These are phyloP conservation scores for Spheniscus mendiculus DNA, from an alignment of 2,113 vertebrate genomes.

Conservation along the genomic window DNA sequence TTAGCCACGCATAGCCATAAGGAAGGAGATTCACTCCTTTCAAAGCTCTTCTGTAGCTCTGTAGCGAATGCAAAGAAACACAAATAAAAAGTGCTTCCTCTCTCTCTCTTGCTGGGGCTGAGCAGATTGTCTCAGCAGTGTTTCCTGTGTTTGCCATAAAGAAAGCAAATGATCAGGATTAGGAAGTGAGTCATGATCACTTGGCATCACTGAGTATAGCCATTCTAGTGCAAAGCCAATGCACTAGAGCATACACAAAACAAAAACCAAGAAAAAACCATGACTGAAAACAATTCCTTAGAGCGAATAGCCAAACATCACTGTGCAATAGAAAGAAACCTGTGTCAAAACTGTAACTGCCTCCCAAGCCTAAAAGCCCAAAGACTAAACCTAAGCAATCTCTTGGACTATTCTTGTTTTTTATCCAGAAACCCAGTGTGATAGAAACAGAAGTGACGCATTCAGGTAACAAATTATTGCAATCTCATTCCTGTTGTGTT, in stretches of 20 bases:
- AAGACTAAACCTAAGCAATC: neutral
- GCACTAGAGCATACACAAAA: neutral
- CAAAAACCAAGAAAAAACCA: neutral
- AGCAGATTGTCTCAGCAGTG: slow-evolving; percentile 64
- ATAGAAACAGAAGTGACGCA: neutral
- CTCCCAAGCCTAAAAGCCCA: neutral
- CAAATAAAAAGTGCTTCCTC: neutral
- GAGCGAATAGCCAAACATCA: neutral
- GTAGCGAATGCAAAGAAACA: neutral
- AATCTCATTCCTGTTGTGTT: neutral
- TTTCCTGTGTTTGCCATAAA: neutral
- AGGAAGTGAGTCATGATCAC: slow-evolving; percentile 35
- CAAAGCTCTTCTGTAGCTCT: neutral
- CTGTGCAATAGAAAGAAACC: neutral
- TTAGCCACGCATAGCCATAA: neutral
- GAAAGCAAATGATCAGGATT: slow-evolving; percentile 4
- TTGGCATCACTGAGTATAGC: neutral
- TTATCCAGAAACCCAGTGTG: neutral
- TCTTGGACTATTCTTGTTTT: neutral
- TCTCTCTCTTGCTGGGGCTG: neutral
- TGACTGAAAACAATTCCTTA: neutral
- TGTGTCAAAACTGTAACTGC: neutral
- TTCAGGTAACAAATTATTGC: neutral
- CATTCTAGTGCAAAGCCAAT: neutral
- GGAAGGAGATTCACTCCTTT: neutral